Conservation (phyloP, 2,113 vertebrate species). For the Chiloscyllium plagiosum region DNA sequence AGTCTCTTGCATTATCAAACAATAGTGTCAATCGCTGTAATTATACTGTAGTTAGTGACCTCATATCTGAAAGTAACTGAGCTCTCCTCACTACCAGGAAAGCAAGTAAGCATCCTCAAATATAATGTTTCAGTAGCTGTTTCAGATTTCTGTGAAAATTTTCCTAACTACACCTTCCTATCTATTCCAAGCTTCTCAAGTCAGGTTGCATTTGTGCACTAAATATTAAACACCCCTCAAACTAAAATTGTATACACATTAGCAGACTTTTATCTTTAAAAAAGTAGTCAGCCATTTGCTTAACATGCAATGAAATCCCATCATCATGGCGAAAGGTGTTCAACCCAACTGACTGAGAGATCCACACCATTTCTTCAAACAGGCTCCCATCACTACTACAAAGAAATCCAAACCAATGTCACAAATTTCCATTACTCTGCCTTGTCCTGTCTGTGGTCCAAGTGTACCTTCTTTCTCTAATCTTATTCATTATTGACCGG, state of each 20-base stretch:
- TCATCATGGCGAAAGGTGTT: too few relatives aligned
- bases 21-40: neutral
- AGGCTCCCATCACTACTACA: neutral
- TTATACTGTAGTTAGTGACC: neutral
- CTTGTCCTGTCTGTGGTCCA: neutral
- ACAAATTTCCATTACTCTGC: neutral
- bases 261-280: neutral
- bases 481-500: neutral
- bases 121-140: neutral
- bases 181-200: neutral
- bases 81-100: neutral
- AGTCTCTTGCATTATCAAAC: conserved; percentile 1
- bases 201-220: neutral
- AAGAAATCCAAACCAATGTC: neutral
- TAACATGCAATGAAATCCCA: neutral
- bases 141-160: neutral
- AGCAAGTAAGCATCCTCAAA: neutral
- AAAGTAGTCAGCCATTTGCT: neutral
- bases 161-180: neutral
- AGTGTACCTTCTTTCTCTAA: neutral
- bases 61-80: neutral
- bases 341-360: neutral
- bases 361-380: neutral
- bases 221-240: neutral
- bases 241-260: neutral